Base-by-base conservation (phyloP, 2,113 vertebrate species). In the Ornithorhynchus anatinus region DNA sequence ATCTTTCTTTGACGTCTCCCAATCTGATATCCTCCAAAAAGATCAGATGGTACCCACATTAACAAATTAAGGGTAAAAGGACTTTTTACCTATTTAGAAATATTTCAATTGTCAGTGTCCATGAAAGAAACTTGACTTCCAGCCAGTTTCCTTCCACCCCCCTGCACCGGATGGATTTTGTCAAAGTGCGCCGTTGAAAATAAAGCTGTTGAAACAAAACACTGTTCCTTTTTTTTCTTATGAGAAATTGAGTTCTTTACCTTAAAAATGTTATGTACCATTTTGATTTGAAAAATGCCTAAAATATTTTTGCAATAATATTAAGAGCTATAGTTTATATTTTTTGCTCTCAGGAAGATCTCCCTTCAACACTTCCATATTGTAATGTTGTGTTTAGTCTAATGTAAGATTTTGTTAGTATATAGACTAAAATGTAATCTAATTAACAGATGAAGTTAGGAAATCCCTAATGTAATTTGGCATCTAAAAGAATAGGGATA, bases 311-410 rank as follows among this genome's bases (percentile, higher is more conserved):
- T 39, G 68, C 14, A 56, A 5, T 76, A 58, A 23, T 53, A 10
- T 53, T 76, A 72, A 63, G 53, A 64, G 81, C 66, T 58, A 39
- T 8, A 62, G 47, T 57, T 69, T 57, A 39, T 81, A 2, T 59
- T 62, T 67, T 47, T 77, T 80, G 64, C 20, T 63, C 77, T 75
- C 48, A 66, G 60, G 85, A 87, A 80, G 48, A 38, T 72, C 53
- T 78, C 57, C 52, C 70, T 80, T 74, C 69, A 63, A 16, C 53
- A 53, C 69, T 84, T 86, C 57, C 77, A 33, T 81, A 59, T 67
- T 72, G 39, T 80, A 74, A 78, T 73, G 35, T 84, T 86, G 86
- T 91, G 86, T 93, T 93, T 91, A 91, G 89, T 92, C 87, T 93
- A 79, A 85, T 53, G 71, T 19, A 72, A 75, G 51, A 32, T 85